Conservation (phyloP, 1,140 invertebrate species). For the Physella acuta region DNA sequence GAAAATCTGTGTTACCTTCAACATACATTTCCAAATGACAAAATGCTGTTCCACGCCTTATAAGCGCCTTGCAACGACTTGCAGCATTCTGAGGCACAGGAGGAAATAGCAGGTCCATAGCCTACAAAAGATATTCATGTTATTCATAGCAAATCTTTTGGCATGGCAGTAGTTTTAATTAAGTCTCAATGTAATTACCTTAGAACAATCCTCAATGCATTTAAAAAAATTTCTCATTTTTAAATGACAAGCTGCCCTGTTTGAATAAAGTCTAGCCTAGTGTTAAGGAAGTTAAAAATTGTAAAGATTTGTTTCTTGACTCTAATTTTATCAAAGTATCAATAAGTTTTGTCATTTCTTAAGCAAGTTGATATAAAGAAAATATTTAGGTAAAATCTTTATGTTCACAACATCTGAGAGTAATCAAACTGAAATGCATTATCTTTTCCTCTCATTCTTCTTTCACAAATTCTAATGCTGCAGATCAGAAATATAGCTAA, state of each 20-base stretch:
- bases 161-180: too few species aligned
- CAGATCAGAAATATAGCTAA: too few species aligned
- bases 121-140: conserved; percentile 57
- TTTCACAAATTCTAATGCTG: too few species aligned
- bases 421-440: too few species aligned
- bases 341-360: too few species aligned
- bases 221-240: conserved; percentile 73
- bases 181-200: conserved; percentile 56
- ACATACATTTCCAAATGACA: conserved; percentile 71
- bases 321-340: too few species aligned
- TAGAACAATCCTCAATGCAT: conserved; percentile 69
- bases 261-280: conserved; percentile 68
- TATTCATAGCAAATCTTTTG: too few species aligned
- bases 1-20: conserved; percentile 62
- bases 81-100: conserved; percentile 71
- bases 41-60: conserved; percentile 72
- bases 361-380: too few species aligned
- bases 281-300: conserved; percentile 48
- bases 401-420: too few species aligned
- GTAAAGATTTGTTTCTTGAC: too few species aligned
- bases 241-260: conserved; percentile 76
- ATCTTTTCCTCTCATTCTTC: too few species aligned
- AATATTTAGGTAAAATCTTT: too few species aligned
- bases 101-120: conserved; percentile 74
- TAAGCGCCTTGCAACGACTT: conserved; percentile 71